These are phyloP conservation scores for Agrenia bidenticulata DNA, from an alignment of 2,888 invertebrate species.

Conservation along the genomic window DNA sequence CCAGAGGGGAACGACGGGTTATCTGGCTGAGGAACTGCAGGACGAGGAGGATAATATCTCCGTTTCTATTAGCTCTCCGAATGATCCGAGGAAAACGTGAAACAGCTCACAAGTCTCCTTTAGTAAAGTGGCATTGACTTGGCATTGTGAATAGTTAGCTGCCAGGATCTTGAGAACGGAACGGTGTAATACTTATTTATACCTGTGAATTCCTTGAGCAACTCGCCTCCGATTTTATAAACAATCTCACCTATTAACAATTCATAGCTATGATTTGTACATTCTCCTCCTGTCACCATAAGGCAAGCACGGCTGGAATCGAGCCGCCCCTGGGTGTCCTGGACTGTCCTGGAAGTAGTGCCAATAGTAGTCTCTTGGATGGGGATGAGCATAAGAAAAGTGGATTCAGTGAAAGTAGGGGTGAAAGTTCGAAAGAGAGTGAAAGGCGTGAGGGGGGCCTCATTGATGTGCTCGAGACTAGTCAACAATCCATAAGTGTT, in stretches of 20 bases:
- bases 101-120: too few species aligned
- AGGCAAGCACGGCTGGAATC: not conserved
- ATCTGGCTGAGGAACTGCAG: too few species aligned
- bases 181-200: slow-evolving; percentile 19
- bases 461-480: slow-evolving; percentile 24
- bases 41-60: too few species aligned
- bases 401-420: not conserved
- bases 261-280: slow-evolving; percentile 35
- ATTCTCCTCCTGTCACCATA: slow-evolving; percentile 23
- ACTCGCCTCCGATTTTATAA: too few species aligned
- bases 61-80: too few species aligned
- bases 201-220: slow-evolving; percentile 13
- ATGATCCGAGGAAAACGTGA: too few species aligned
- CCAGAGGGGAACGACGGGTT: too few species aligned
- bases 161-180: too few species aligned
- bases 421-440: not conserved
- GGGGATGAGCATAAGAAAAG: not conserved
- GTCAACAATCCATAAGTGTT: slow-evolving; percentile 30
- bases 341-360: slow-evolving; percentile 22
- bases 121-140: slow-evolving; percentile 27
- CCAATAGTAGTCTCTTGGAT: slow-evolving; percentile 12
- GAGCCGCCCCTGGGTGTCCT: slow-evolving; percentile 13
- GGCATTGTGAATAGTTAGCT: slow-evolving; percentile 16
- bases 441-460: not conserved
- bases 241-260: too few species aligned